Evolutionary conservation across 2,113 vertebrate species (phyloP), one percentile per base, ranked within the genome.

Genomic region (Nyctereutes procyonoides): DNA sequence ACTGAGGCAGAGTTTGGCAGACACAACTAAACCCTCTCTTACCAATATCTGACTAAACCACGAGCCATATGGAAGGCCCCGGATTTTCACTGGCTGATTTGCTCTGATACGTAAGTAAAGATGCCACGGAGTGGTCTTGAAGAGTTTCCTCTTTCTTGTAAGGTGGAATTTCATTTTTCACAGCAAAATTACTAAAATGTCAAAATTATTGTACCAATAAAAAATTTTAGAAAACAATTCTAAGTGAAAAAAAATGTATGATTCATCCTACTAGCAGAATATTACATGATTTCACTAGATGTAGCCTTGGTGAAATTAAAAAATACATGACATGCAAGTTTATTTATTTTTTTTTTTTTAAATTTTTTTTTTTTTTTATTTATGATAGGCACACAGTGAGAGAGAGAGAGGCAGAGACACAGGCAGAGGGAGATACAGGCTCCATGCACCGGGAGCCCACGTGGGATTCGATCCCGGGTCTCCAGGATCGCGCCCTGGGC

Each of bases 1-100:
- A 26, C 97, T 99, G 93, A 98, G 98, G 93, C 96, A 98, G 53
- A 99, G 99, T 38, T 13, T 99, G 90, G 93, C 95, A 53, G 99
- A 99, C 96, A 98, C 98, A 96, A 94, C 98, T 69, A 98, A 97
- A 28, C 99, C 99, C 22, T 99, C 99, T 88, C 99, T 99, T n/a
- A 98, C 99, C 97, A 99, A 99, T 43, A 98, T 99, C 90, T 99
- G 93, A 99, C 99, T 79, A 98, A 99, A 96, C 99, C 99, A 0
- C 98, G 99, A 0, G 99, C 99, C 0, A 99, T 98, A 81, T 99
- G 99, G 85, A 99, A 99, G 97, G 98, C 99, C 82, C 99, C 99
- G 99, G 99, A 99, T 53, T 99, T 99, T 98, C 99, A 99, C 15
- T 99, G 99, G 99, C 99, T 99, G 97, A 99, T 99, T 17, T 99